These are phyloP conservation scores for Urocolius indicus DNA, from an alignment of 2,113 vertebrate species.

Conservation along the genomic window DNA sequence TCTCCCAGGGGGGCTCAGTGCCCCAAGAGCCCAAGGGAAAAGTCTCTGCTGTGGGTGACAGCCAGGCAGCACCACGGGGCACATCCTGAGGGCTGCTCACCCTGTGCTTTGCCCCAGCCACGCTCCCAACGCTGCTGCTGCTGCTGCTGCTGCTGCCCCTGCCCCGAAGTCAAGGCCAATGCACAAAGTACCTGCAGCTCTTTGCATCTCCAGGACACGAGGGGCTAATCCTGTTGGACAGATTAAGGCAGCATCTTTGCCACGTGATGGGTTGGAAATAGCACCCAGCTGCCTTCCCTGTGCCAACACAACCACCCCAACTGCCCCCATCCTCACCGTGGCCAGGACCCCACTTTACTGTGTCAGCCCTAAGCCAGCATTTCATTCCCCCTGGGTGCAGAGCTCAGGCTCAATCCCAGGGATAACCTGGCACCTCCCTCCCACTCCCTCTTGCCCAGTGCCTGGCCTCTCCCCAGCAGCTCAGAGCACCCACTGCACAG, in stretches of 20 bases:
- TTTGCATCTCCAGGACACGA: accelerated
- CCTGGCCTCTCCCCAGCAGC: neutral
- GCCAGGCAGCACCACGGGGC: too few relatives aligned
- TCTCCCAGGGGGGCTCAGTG: neutral
- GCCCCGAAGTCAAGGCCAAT: neutral
- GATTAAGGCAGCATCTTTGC: neutral
- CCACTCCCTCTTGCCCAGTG: neutral
- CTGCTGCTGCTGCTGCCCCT: neutral
- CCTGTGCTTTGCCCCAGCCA: accelerated
- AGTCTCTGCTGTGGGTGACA: neutral
- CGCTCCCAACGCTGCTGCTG: too few relatives aligned
- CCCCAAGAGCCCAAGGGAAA: neutral
- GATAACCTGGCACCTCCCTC: neutral
- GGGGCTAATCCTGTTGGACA: neutral
- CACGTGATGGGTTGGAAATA: neutral
- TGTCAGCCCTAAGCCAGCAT: accelerated
- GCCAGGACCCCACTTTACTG: accelerated
- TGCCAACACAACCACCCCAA: accelerated
- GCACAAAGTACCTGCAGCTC: neutral
- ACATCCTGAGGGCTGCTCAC: accelerated
- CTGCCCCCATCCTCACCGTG: accelerated
- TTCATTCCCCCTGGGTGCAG: neutral
- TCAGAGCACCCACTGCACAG: neutral
- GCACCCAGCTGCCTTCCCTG: neutral
- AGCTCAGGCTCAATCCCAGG: accelerated